These are phyloP conservation scores for Merluccius polli DNA, from an alignment of 2,797 vertebrate genomes.

Conservation along the genomic window DNA sequence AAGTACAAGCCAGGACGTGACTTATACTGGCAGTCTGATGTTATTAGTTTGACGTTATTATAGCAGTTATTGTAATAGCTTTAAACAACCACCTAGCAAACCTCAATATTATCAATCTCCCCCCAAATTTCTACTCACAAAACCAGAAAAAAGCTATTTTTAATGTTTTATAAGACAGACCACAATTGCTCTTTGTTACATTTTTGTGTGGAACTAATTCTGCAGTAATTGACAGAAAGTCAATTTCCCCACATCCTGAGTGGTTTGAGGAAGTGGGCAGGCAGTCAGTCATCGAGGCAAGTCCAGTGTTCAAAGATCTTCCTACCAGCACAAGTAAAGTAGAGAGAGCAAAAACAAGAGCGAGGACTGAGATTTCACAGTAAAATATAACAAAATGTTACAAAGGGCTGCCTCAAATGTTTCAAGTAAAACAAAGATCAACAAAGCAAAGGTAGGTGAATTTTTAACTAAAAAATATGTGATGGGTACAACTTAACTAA, in stretches of 20 bases:
- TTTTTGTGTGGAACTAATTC: constrained; percentile 59
- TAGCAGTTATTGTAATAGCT: background rate
- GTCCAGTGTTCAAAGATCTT: constrained; percentile 33
- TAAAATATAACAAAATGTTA: constrained; percentile 77
- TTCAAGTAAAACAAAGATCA: constrained; percentile 86
- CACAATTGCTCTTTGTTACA: constrained; percentile 60
- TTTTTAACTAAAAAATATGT: background rate
- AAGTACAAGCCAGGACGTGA: background rate
- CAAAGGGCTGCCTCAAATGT: constrained; percentile 88
- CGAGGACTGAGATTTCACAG: constrained; percentile 17
- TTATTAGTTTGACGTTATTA: background rate
- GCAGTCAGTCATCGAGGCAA: constrained; percentile 34
- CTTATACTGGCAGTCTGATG: background rate
- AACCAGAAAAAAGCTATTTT: constrained; percentile 16
- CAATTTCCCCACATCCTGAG: constrained; percentile 77
- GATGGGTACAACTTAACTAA: background rate
- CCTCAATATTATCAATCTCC: background rate
- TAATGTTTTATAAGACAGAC: constrained; percentile 27
- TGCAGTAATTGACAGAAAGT: constrained; percentile 43
- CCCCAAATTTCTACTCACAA: constrained; percentile 4
- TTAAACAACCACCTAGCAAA: background rate
- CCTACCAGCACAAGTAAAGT: constrained; percentile 19
- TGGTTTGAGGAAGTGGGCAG: constrained; percentile 67
- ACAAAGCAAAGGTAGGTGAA: constrained; percentile 87
- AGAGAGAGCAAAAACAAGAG: constrained; percentile 14